phyloP scores from a whole-genome alignment of 2,888 invertebrate species.

The Acronicta alni region DNA sequence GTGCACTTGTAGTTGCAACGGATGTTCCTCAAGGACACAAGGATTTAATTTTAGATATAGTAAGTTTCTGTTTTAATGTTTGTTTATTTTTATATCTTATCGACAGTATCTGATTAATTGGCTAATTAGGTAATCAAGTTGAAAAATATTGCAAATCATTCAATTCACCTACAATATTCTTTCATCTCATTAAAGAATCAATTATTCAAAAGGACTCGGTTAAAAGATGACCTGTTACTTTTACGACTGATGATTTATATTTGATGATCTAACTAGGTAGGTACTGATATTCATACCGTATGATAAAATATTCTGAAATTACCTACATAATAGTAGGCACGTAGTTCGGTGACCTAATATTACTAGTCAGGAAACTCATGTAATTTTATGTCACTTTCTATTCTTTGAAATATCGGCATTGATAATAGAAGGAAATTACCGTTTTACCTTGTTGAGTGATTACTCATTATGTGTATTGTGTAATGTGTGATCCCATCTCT shows the following conservation, averaged over 20 bases:
- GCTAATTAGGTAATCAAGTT: constrained; percentile 12
- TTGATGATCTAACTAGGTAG: constrained; percentile 39
- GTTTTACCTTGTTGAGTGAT: constrained; percentile 27
- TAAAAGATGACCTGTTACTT: no score
- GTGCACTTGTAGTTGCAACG: constrained; percentile 71
- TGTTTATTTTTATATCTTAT: constrained; percentile 15
- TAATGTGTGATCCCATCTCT: constrained; percentile 42
- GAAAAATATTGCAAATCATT: constrained; percentile 2
- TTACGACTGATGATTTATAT: constrained; percentile 33
- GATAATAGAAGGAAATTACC: constrained; percentile 52
- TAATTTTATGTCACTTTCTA: constrained; percentile 46
- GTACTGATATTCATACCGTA: constrained; percentile 9
- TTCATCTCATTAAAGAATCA: no score
- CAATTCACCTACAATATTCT: neutral
- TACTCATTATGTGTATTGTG: constrained; percentile 46
- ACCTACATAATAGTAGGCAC: constrained; percentile 11
- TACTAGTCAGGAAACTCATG: constrained; percentile 28
- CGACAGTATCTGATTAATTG: neutral
- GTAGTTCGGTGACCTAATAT: constrained; percentile 54
- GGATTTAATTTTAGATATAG: constrained; percentile 67
- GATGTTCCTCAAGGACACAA: constrained; percentile 71
- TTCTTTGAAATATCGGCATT: constrained; percentile 41
- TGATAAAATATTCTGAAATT: constrained; percentile 35
- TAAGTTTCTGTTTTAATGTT: constrained; percentile 63
- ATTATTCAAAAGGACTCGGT: no score